Evolutionary conservation across 2,113 vertebrate species (phyloP).

Genomic region (Cololabis saira): DNA sequence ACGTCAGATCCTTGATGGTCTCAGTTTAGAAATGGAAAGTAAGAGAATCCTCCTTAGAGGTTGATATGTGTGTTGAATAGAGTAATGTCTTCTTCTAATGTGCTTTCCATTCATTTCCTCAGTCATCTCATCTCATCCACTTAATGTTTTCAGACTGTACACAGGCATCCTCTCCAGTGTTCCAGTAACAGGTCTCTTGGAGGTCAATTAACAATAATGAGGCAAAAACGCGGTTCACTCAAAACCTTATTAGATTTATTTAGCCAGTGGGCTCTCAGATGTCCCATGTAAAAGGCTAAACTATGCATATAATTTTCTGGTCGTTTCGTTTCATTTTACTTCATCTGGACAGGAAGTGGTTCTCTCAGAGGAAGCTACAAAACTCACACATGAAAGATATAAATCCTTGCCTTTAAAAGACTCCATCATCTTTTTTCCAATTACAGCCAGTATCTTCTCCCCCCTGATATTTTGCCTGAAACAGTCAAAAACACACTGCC

Average conservation of each 20-base stretch:
- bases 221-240: constrained; percentile 79
- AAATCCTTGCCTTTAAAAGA: constrained; percentile 41
- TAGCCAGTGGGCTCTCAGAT: constrained; percentile 74
- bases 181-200: constrained; percentile 82
- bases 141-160: constrained; percentile 74
- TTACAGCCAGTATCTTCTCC: constrained; percentile 19
- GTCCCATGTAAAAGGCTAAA: constrained; percentile 68
- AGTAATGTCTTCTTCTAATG: constrained; percentile 43
- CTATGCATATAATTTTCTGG: constrained; percentile 69
- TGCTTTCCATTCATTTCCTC: constrained; percentile 57
- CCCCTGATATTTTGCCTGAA: not conserved
- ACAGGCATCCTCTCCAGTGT: constrained; percentile 73
- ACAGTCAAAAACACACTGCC: not conserved
- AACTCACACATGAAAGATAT: constrained; percentile 28
- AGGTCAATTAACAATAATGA: constrained; percentile 84
- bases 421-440: constrained; percentile 17
- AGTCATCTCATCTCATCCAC: constrained; percentile 58
- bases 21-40: constrained; percentile 32
- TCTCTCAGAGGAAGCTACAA: constrained; percentile 28
- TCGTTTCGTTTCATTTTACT: constrained; percentile 63
- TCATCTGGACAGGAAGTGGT: constrained; percentile 37
- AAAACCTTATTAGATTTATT: constrained; percentile 76
- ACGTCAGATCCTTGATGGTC: constrained; percentile 41
- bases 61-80: constrained; percentile 40
- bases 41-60: constrained; percentile 27